Base-by-base conservation (phyloP, 2,797 vertebrate genomes). In the Euphonia xanthogaster region DNA sequence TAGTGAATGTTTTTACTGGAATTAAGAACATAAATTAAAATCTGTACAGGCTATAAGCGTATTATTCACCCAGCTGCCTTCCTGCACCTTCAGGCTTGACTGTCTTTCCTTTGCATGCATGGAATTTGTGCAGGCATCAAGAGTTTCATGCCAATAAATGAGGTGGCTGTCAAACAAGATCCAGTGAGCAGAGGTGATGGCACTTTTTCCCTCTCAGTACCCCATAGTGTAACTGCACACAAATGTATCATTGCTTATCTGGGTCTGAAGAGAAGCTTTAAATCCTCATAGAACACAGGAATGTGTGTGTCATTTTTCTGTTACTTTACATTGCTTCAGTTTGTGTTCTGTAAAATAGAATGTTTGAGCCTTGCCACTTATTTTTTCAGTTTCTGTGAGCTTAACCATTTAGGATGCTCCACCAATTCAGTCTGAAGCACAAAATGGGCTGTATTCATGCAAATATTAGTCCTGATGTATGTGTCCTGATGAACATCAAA, bases 401-500 rank as follows among this genome's bases (percentile, higher is more conserved):
- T 55, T 61, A 58, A 60, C 76, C 21, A 30, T 67, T 77, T 30
- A 40, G 19, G 35, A 28, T 19, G 21, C 74, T 42, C 23, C n/a
- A 33, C 19, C 25, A n/a, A 1, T 83, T 82, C 5, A 1, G 4
- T 60, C 22, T 47, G 61, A 79, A 58, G 67, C 74, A 54, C 57
- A 27, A 23, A 62, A 71, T 44, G 47, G 14, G 9, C 20, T 50
- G 12, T 44, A 12, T 50, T 91, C 61, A n/a, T 31, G 44, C 65
- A n/a, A 47, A 40, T 25, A 40, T 88, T 75, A 55, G 25, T 39
- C 40, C 73, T 79, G 42, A 33, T 71, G 55, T 58, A 0, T 50
- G 6, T 76, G 60, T 92, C 90, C 84, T 82, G 72, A 82, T 92
- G 67, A 95, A 71, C 61, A 57, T 25, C 53, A 91, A 62, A 93